Percentiles rank a stretch among this genome's conserved stretches.
phyloP scores from a whole-genome alignment of 2,113 vertebrate species.

The Pangasianodon gigas region DNA sequence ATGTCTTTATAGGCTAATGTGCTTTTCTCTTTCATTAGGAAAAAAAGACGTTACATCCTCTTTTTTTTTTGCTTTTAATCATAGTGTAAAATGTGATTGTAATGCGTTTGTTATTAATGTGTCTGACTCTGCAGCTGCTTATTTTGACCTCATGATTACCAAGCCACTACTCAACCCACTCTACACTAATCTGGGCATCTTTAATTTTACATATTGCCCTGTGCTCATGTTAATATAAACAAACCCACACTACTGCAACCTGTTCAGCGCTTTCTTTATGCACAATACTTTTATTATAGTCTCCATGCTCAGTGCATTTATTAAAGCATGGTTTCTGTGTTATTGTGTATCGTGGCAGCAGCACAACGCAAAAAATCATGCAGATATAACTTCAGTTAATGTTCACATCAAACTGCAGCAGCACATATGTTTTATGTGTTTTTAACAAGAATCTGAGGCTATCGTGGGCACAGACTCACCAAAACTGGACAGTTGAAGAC shows the following conservation, averaged over 20 bases:
- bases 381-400: no score
- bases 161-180: not conserved
- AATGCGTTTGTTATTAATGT: slow-evolving; percentile 1
- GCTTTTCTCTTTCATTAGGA: not conserved
- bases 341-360: not conserved
- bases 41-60: not conserved
- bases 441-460: no score
- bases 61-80: not conserved
- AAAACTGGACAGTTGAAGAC: no score
- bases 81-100: not conserved
- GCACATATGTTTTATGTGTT: no score
- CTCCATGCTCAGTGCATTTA: not conserved
- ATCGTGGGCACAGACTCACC: no score
- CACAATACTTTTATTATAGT: no score
- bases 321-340: not conserved
- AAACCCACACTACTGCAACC: not conserved
- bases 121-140: slow-evolving; percentile 17
- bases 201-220: not conserved
- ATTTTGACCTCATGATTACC: slow-evolving; percentile 20
- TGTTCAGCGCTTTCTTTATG: not conserved
- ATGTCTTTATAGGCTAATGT: not conserved
- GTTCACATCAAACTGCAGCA: no score
- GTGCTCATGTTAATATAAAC: not conserved
- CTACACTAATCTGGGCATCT: not conserved
- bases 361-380: no score